These are phyloP conservation scores for Alauda arvensis DNA, from an alignment of 2,797 vertebrate genomes.

Conservation along the genomic window DNA sequence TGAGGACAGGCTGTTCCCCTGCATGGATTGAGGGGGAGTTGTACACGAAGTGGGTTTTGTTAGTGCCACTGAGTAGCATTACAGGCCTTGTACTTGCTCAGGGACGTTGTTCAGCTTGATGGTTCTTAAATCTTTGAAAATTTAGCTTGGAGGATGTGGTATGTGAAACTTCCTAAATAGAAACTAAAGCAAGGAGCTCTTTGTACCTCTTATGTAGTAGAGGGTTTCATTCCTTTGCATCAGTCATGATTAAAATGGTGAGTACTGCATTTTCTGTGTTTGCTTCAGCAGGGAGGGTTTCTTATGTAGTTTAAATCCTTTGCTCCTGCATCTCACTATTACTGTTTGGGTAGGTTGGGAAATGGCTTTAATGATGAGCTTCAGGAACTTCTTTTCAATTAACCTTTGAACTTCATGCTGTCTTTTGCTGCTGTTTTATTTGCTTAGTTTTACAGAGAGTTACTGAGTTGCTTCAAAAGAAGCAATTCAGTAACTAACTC, in stretches of 20 bases:
- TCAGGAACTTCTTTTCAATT: constrained; percentile 7
- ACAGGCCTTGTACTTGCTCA: accelerated
- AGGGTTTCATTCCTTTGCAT: neutral
- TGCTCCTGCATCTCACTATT: neutral
- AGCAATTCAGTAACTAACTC: neutral
- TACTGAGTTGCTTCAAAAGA: constrained; percentile 4
- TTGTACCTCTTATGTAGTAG: neutral
- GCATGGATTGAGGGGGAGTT: neutral
- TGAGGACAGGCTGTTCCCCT: neutral
- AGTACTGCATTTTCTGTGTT: neutral
- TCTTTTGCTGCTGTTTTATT: neutral
- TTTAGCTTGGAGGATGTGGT: neutral
- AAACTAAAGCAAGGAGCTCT: neutral
- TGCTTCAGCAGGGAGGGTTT: neutral
- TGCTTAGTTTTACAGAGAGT: neutral
- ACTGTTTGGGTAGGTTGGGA: neutral
- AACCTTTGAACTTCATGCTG: neutral
- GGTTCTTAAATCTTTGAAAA: neutral
- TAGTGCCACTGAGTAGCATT: neutral
- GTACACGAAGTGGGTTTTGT: accelerated
- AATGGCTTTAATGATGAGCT: neutral
- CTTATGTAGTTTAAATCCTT: neutral
- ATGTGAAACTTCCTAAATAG: neutral
- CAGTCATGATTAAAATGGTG: neutral
- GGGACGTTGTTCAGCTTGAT: neutral